These are phyloP conservation scores for Acanthopagrus latus DNA, from an alignment of 2,797 vertebrate genomes.

Conservation along the genomic window DNA sequence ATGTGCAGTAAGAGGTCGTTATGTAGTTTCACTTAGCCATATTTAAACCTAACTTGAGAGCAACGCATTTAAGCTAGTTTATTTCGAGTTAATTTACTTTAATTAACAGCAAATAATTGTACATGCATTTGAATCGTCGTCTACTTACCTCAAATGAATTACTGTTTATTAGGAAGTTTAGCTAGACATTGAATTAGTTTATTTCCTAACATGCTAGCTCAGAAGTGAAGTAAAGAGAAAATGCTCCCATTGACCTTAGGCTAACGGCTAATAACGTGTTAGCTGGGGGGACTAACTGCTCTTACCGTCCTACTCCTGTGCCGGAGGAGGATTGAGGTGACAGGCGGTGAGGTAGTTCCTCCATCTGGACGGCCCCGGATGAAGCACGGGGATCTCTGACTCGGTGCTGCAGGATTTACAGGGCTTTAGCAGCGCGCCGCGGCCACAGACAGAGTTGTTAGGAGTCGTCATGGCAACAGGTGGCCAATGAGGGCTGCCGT, in stretches of 20 bases:
- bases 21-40: background rate
- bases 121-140: background rate
- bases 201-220: background rate
- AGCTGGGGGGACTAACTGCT: background rate
- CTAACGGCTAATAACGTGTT: background rate
- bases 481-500: slow-evolving; percentile 52
- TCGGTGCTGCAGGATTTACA: background rate
- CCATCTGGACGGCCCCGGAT: slow-evolving; percentile 36
- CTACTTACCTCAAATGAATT: background rate
- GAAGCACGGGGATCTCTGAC: background rate
- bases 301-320: slow-evolving; percentile 26
- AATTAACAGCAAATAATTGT: background rate
- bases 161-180: background rate
- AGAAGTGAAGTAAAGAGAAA: background rate
- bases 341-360: slow-evolving; percentile 19
- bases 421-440: slow-evolving; percentile 13
- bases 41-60: too few relatives aligned
- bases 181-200: background rate
- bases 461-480: slow-evolving; percentile 40
- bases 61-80: background rate
- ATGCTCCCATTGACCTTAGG: background rate
- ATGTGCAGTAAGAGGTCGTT: too few relatives aligned
- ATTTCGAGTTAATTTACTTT: background rate
- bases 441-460: slow-evolving; percentile 3
- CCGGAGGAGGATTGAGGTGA: slow-evolving; percentile 3